phyloP scores from a whole-genome alignment of 1,140 invertebrate genomes.

The Notospermus geniculatus region DNA sequence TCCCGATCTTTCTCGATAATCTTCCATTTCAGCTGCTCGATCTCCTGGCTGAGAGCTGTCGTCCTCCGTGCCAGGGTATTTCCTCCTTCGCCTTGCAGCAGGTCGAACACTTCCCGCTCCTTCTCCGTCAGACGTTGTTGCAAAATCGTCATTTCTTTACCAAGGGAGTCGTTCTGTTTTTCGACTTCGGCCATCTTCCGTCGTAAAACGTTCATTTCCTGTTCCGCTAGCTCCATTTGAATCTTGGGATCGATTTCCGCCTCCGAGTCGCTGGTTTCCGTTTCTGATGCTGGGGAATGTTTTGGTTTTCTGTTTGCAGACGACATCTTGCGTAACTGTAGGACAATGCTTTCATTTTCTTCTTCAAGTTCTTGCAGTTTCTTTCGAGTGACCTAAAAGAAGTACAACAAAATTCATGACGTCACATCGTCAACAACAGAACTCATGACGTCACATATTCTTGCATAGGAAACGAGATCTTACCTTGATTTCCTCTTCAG shows the following conservation, averaged over 20 bases:
- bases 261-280: constrained; percentile 26
- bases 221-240: constrained; percentile 81
- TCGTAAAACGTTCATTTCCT: constrained; percentile 77
- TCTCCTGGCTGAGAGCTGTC: constrained; percentile 56
- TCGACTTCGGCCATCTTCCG: constrained; percentile 82
- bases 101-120: constrained; percentile 22
- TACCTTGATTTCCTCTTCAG: constrained; percentile 81
- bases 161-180: constrained; percentile 70
- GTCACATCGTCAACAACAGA: no score
- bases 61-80: neutral
- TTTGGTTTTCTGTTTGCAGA: constrained; percentile 27
- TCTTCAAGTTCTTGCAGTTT: constrained; percentile 84
- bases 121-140: constrained; percentile 60
- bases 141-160: constrained; percentile 73
- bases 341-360: constrained; percentile 87
- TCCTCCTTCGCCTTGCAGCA: constrained; percentile 18
- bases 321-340: constrained; percentile 93
- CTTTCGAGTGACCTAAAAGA: constrained; percentile 63
- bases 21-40: constrained; percentile 69
- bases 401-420: no score
- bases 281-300: neutral
- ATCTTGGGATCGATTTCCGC: constrained; percentile 62
- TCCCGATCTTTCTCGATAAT: constrained; percentile 80
- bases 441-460: no score
- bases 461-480: no score